Percentiles rank a stretch among this genome's conserved stretches.
Conservation (phyloP, 2,113 vertebrate genomes). For the Microcebus griseorufus region DNA sequence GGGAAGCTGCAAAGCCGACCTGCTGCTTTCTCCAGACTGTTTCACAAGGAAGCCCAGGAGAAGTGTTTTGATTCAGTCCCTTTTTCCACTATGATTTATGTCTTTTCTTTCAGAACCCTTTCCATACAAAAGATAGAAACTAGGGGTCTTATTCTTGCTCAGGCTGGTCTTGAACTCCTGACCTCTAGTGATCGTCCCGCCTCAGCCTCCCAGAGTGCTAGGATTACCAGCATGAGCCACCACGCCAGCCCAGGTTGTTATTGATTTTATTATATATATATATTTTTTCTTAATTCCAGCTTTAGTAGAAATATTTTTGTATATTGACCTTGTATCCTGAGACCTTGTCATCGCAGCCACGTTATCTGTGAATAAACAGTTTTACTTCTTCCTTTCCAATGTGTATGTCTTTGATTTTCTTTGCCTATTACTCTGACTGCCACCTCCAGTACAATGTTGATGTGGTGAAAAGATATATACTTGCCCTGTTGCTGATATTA, state of each 20-base stretch:
- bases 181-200: too few species aligned
- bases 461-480: neutral
- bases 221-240: neutral
- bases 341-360: neutral
- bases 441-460: neutral
- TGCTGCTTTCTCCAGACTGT: neutral
- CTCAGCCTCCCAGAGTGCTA: too few species aligned
- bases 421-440: neutral
- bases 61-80: neutral
- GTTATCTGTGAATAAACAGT: neutral
- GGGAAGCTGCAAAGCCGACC: neutral
- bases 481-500: neutral
- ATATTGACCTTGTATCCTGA: neutral
- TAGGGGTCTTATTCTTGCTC: too few species aligned
- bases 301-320: neutral
- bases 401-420: neutral
- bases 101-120: neutral
- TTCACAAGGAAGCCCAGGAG: neutral
- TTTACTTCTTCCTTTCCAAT: neutral
- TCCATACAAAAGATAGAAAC: neutral
- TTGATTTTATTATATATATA: too few species aligned
- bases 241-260: neutral
- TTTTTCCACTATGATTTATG: neutral
- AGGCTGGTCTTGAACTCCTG: too few species aligned
- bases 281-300: too few species aligned